Percentiles rank a stretch among this genome's conserved stretches.
Evolutionary conservation across 2,888 invertebrate genomes (phyloP).

Genomic region (Rosalia funebris): DNA sequence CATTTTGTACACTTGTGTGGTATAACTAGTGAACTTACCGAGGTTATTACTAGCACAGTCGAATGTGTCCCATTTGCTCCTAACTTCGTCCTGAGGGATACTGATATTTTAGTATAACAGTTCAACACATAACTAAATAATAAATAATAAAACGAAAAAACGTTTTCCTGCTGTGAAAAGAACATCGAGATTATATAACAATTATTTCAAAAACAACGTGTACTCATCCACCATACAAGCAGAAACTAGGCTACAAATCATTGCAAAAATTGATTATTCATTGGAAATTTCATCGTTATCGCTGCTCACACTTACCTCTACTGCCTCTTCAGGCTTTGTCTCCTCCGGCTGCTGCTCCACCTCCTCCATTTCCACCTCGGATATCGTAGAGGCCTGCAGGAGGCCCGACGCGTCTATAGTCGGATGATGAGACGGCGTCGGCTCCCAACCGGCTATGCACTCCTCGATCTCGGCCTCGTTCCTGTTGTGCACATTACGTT

Average conservation of each 20-base stretch:
- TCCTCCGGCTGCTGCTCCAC: slow-evolving; percentile 62
- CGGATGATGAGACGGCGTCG: slow-evolving; percentile 83
- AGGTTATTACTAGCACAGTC: slow-evolving; percentile 83
- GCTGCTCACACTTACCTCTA: slow-evolving; percentile 59
- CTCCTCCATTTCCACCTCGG: slow-evolving; percentile 86
- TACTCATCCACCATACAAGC: slow-evolving; percentile 21
- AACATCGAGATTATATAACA: slow-evolving; percentile 33
- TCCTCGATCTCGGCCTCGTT: slow-evolving; percentile 80
- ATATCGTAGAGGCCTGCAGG: slow-evolving; percentile 84
- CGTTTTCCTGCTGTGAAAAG: slow-evolving; percentile 47
- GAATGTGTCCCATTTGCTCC: slow-evolving; percentile 88
- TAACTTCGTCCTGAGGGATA: slow-evolving; percentile 63
- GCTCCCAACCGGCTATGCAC: slow-evolving; percentile 77
- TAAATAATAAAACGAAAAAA: slow-evolving; percentile 39
- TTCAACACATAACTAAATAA: slow-evolving; percentile 42
- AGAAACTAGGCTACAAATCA: slow-evolving; percentile 21
- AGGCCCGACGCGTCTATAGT: slow-evolving; percentile 84
- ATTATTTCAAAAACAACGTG: slow-evolving; percentile 1
- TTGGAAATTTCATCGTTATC: background rate
- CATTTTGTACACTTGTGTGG: slow-evolving; percentile 15
- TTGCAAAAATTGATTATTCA: slow-evolving; percentile 14
- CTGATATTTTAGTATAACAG: slow-evolving; percentile 52
- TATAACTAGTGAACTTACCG: slow-evolving; percentile 73
- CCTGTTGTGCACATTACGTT: slow-evolving; percentile 87
- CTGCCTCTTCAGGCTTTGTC: slow-evolving; percentile 53